phyloP scores from a whole-genome alignment of 2,113 vertebrate species.

The Sitta europaea region DNA sequence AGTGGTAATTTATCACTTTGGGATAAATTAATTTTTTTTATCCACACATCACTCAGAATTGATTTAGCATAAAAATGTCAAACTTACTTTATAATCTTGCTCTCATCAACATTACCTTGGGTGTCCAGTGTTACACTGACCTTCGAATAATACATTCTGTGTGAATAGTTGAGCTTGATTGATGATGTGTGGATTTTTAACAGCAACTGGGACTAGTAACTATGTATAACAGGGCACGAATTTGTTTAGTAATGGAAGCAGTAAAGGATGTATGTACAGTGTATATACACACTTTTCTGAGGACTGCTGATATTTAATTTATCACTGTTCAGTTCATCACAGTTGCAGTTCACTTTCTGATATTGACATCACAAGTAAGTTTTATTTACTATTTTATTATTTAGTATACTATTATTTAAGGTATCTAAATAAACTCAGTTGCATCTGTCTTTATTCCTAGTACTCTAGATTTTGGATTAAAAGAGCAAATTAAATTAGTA shows the following conservation, averaged over 20 bases:
- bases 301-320: neutral
- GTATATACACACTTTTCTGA: neutral
- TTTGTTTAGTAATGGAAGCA: neutral
- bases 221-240: neutral
- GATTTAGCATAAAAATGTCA: conserved; percentile 24
- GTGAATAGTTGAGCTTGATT: neutral
- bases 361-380: neutral
- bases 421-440: neutral
- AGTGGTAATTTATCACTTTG: neutral
- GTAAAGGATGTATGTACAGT: neutral
- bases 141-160: neutral
- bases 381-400: neutral
- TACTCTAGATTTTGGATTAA: neutral
- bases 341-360: neutral
- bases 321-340: neutral
- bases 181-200: neutral
- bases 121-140: neutral
- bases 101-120: neutral
- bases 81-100: neutral
- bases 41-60: neutral
- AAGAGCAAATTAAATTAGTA: neutral
- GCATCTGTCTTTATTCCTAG: neutral
- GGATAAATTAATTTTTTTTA: neutral
- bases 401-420: neutral
- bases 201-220: neutral